Evolutionary conservation across 2,113 vertebrate genomes (phyloP).

Genomic region (Argyrosomus japonicus): DNA sequence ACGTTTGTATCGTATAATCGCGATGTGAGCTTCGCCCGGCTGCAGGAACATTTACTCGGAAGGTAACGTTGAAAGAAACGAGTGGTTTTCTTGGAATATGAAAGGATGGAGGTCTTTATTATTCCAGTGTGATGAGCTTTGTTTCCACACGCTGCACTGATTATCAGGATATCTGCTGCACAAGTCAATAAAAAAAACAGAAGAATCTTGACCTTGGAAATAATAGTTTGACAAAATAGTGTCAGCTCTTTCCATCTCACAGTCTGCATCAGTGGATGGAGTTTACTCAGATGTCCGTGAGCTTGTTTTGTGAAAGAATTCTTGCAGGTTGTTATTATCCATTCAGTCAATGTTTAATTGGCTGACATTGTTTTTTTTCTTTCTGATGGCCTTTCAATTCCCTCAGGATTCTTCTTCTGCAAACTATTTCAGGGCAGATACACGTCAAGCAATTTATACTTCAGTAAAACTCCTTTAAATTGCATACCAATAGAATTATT

Average conservation of each 20-base stretch:
- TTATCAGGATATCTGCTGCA: neutral
- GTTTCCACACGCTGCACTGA: neutral
- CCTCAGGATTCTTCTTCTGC: neutral
- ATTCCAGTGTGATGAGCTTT: neutral
- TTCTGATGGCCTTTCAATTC: neutral
- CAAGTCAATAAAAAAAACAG: neutral
- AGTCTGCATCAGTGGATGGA: neutral
- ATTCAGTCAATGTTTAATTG: neutral
- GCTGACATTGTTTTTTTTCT: neutral
- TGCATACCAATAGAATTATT: neutral
- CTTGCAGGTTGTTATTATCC: too few species aligned
- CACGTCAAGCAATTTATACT: neutral
- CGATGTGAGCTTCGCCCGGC: neutral
- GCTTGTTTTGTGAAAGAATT: too few species aligned
- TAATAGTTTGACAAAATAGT: neutral
- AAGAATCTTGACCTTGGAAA: neutral
- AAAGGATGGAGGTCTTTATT: neutral
- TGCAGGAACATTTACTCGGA: neutral
- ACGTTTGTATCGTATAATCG: neutral
- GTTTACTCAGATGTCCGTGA: neutral
- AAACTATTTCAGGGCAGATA: neutral
- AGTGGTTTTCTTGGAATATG: neutral
- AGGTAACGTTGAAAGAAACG: neutral
- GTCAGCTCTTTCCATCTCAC: neutral
- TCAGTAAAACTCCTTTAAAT: neutral